phyloP scores from a whole-genome alignment of 2,888 invertebrate genomes.

The Antheraea yamamai region DNA sequence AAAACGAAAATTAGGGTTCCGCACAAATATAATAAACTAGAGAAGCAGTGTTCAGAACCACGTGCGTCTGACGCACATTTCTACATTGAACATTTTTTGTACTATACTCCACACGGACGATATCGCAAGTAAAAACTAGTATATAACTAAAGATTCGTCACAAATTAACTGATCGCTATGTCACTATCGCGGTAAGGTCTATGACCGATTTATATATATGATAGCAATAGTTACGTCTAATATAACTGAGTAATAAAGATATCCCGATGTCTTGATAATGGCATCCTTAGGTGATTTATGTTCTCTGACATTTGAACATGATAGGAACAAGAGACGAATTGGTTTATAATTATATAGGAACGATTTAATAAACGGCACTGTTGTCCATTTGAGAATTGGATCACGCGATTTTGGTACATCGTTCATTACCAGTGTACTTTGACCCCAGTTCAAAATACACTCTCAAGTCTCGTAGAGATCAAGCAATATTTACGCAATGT shows the following conservation, averaged over 20 bases:
- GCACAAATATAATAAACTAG: too few species aligned
- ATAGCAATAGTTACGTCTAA: slow-evolving; percentile 66
- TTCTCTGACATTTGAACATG: slow-evolving; percentile 26
- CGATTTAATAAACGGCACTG: background rate
- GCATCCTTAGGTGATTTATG: slow-evolving; percentile 39
- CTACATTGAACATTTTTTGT: too few species aligned
- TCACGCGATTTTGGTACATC: background rate
- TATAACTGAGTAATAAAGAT: slow-evolving; percentile 66
- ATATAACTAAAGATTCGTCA: background rate
- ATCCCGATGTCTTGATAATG: slow-evolving; percentile 53
- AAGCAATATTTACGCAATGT: background rate
- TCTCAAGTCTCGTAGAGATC: background rate
- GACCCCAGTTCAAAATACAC: background rate
- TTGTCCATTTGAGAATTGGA: background rate
- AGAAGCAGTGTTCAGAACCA: too few species aligned
- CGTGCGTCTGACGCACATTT: too few species aligned
- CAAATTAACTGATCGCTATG: slow-evolving; percentile 6
- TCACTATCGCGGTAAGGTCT: slow-evolving; percentile 43
- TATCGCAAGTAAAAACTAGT: background rate
- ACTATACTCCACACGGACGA: too few species aligned
- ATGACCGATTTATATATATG: slow-evolving; percentile 66
- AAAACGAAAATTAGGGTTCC: too few species aligned
- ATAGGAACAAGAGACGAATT: slow-evolving; percentile 17
- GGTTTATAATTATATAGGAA: slow-evolving; percentile 13
- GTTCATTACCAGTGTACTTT: background rate